Percentiles rank a stretch among this genome's conserved stretches.
These are phyloP conservation scores for Heliconius congener DNA, from an alignment of 1,140 invertebrate genomes.

Conservation along the genomic window DNA sequence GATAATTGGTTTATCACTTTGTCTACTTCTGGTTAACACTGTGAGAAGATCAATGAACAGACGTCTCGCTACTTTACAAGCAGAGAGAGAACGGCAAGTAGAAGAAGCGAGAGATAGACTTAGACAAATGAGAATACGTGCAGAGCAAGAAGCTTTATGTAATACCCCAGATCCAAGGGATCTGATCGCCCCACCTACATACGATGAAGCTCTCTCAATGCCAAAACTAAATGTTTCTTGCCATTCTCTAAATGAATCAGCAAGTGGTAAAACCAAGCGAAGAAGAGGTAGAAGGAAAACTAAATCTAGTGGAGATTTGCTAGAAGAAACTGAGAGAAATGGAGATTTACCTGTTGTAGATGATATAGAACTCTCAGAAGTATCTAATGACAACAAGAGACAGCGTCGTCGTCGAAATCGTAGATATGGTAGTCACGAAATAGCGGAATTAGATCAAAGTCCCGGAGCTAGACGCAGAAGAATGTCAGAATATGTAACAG, in stretches of 20 bases:
- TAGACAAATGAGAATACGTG: conserved; percentile 79
- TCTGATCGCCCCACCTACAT: conserved; percentile 85
- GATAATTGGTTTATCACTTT: conserved; percentile 77
- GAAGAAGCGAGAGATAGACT: conserved; percentile 80
- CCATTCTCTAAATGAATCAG: conserved; percentile 82
- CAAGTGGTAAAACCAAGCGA: conserved; percentile 71
- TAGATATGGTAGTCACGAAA: conserved; percentile 72
- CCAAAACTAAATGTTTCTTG: conserved; percentile 83
- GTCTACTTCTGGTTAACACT: conserved; percentile 75
- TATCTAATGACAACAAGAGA: conserved; percentile 47
- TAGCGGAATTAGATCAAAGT: conserved; percentile 69
- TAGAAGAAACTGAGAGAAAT: conserved; percentile 74
- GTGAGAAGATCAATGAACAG: conserved; percentile 82
- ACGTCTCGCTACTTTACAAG: conserved; percentile 81
- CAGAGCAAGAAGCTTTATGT: conserved; percentile 82
- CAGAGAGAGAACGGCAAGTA: conserved; percentile 83
- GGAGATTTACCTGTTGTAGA: conserved; percentile 57
- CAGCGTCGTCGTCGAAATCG: conserved; percentile 61
- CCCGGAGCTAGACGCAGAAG: conserved; percentile 65
- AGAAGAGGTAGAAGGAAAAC: conserved; percentile 77
- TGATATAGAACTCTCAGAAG: conserved; percentile 60
- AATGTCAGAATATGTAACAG: conserved; percentile 59
- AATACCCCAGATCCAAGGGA: conserved; percentile 85
- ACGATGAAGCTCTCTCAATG: conserved; percentile 87
- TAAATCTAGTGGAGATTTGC: conserved; percentile 78